A percentile compares a stretch with the other conserved stretches of the same genome.
Conservation (phyloP, 2,113 vertebrate genomes). For the Erythrolamprus reginae region DNA sequence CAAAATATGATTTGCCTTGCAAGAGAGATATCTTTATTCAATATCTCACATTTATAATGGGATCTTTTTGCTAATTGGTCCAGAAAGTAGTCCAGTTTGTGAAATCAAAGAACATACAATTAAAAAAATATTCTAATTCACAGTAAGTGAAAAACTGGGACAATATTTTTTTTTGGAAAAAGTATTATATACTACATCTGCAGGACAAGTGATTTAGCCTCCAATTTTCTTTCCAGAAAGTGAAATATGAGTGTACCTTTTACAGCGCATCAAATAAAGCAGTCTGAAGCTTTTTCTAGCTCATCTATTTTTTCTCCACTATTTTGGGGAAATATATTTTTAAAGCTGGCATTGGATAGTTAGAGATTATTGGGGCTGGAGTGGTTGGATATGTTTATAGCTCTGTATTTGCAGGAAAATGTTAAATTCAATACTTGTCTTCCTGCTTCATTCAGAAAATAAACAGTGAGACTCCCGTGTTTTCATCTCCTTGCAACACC, state of each 20-base stretch:
- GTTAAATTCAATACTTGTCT: not conserved
- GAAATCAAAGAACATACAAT: not conserved
- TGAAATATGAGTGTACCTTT: conserved; percentile 26
- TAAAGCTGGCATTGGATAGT: conserved; percentile 39
- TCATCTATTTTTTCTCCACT: conserved; percentile 57
- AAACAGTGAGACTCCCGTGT: not conserved
- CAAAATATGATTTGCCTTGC: not conserved
- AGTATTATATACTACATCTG: conserved; percentile 16
- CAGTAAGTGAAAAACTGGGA: conserved; percentile 20
- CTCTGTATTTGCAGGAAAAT: conserved; percentile 1
- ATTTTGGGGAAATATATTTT: conserved; percentile 56
- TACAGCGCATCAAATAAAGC: not conserved
- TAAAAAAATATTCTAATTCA: not conserved
- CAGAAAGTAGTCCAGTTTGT: not conserved
- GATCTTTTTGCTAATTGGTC: not conserved
- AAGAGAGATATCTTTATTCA: not conserved
- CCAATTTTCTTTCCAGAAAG: conserved; percentile 25
- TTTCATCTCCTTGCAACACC: not conserved
- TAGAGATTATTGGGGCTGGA: not conserved
- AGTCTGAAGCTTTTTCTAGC: conserved; percentile 39
- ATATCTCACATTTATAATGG: not conserved
- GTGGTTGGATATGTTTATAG: not conserved
- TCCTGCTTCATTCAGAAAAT: conserved; percentile 13
- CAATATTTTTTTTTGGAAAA: conserved; percentile 23
- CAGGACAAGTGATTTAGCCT: conserved; percentile 33